phyloP scores from a whole-genome alignment of 1,140 invertebrate genomes.

The Leptinotarsa texana region DNA sequence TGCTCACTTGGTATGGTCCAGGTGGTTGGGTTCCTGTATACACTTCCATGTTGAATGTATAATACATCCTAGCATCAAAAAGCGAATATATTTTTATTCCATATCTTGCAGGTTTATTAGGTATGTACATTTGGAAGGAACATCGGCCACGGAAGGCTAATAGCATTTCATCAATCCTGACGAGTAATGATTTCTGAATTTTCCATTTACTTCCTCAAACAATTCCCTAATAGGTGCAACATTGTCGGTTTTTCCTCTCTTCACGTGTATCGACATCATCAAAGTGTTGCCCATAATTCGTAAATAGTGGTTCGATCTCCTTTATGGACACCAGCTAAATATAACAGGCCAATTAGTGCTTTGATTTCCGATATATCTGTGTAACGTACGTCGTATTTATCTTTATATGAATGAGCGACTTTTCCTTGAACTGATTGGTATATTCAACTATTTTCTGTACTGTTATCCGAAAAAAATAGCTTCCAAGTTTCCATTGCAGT shows the following conservation, averaged over 20 bases:
- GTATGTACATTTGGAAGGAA: background rate
- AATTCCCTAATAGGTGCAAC: background rate
- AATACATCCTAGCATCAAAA: background rate
- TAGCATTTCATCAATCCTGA: background rate
- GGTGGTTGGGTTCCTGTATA: background rate
- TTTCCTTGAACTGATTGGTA: no score
- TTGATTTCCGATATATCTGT: no score
- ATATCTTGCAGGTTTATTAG: background rate
- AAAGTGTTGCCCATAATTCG: no score
- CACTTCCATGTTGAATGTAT: background rate
- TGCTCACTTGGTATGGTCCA: background rate
- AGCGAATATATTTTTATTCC: background rate
- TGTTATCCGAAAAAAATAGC: no score
- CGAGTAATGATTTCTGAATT: background rate
- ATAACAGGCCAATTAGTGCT: no score
- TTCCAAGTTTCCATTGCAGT: no score
- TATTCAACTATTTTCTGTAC: no score
- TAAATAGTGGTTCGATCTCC: no score
- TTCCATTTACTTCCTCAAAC: background rate
- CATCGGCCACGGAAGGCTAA: background rate
- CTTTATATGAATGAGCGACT: no score
- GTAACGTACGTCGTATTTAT: no score
- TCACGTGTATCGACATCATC: constrained; percentile 10
- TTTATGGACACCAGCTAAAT: no score
- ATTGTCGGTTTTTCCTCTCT: background rate